Percentiles rank a stretch among this genome's conserved stretches.
Evolutionary conservation across 2,797 vertebrate genomes (phyloP).

Genomic region (Forpus xanthops): DNA sequence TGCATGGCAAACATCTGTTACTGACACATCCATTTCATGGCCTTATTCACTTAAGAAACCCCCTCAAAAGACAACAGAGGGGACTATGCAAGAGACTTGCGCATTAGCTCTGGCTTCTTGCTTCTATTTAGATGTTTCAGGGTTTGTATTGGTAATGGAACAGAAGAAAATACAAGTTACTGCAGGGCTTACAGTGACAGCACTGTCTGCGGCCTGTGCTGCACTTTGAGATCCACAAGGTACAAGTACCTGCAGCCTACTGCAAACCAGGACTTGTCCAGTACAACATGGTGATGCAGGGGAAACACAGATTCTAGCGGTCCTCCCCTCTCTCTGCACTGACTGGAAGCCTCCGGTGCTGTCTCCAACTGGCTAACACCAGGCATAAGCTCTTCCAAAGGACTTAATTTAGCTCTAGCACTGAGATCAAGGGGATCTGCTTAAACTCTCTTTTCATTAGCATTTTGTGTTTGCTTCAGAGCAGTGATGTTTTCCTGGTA

Average conservation of each 20-base stretch:
- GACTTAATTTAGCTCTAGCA: constrained; percentile 2
- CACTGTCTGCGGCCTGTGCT: not conserved
- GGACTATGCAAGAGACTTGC: not conserved
- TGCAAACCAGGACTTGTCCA: not conserved
- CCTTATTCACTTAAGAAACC: not conserved
- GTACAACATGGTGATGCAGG: fast-evolving
- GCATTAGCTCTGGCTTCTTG: not conserved
- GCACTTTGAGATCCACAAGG: not conserved
- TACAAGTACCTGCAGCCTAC: not conserved
- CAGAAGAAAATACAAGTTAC: not conserved
- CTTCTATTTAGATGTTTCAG: not conserved
- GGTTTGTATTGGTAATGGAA: not conserved
- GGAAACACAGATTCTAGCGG: too few species aligned
- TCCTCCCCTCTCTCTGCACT: not conserved
- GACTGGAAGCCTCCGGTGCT: not conserved
- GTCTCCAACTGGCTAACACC: not conserved
- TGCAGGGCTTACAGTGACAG: not conserved
- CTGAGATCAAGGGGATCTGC: not conserved
- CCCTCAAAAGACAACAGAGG: not conserved
- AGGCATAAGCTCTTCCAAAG: not conserved
- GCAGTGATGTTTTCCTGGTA: not conserved
- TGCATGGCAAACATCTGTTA: not conserved
- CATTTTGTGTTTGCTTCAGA: not conserved
- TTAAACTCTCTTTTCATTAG: not conserved
- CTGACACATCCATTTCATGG: not conserved